Evolutionary conservation across 2,113 vertebrate species (phyloP), one percentile per base, ranked within the genome.

Genomic region (Panthera uncia): DNA sequence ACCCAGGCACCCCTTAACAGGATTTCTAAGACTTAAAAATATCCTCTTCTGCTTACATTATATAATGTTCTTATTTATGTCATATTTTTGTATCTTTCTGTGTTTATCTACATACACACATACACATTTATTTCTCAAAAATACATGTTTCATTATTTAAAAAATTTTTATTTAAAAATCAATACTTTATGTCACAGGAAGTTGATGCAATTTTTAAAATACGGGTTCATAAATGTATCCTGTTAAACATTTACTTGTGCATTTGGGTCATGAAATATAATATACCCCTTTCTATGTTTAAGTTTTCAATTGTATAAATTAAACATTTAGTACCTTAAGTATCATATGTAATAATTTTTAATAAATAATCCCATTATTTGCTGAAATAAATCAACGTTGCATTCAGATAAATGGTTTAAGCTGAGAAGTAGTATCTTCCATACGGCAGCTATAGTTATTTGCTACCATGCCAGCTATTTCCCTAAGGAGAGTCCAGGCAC

Each of bases 381-480:
- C 74, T 87, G 5, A 89, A 86, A 63, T 92, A 88, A 79, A 93
- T 69, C 31, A 96, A 84, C 23, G 78, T 36, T 95, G 14, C 25
- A 76, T 41, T 16, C 0, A 50, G 91, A 94, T 90, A 92, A 91
- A 76, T n/a, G 78, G 9, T 27, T 52, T 95, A 50, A 81, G 63
- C 68, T 94, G 29, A 94, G 97, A 88, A 55, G 48, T 48, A 48
- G 48, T 57, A 88, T 71, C 27, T 76, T 27, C 90, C 69, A 83
- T 19, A 89, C 15, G 61, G 78, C 27, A 88, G 66, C 61, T 90
- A 74, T 61, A 95, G 18, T 73, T 97, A 33, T 3, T 86, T 0
- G 93, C 84, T 81, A 7, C 88, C 93, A 98, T 36, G 71, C 79
- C 92, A 98, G 93, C 92, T 55, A 95, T 79, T 65, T 98, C 97